phyloP scores from a whole-genome alignment of 2,797 vertebrate genomes.

The Alectoris magna region DNA sequence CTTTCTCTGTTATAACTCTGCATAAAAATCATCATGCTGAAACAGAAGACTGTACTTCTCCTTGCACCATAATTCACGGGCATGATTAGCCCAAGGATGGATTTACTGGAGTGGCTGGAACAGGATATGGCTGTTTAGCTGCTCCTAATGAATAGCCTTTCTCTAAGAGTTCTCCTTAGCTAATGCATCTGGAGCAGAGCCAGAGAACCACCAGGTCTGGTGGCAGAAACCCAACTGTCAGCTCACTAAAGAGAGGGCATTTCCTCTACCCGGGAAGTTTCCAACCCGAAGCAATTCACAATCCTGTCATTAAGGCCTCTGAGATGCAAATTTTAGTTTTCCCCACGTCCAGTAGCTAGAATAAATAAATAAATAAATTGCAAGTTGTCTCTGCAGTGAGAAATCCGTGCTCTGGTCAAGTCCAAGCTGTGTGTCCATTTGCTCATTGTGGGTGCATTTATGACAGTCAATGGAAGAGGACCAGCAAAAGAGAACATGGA shows the following conservation, averaged over 20 bases:
- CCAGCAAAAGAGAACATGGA: background rate
- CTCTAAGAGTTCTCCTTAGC: slow-evolving; percentile 1
- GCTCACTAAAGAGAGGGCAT: background rate
- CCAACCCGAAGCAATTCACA: background rate
- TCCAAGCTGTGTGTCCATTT: background rate
- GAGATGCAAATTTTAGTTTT: background rate
- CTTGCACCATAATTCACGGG: background rate
- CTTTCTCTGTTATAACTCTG: background rate
- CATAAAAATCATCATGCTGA: background rate
- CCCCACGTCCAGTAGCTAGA: background rate
- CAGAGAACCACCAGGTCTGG: slow-evolving; percentile 13
- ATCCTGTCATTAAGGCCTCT: background rate
- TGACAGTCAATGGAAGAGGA: background rate
- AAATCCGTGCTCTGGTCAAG: background rate
- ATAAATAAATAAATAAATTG: background rate
- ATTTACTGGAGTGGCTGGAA: slow-evolving; percentile 34
- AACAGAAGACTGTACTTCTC: background rate
- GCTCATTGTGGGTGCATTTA: background rate
- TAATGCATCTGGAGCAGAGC: slow-evolving; percentile 24
- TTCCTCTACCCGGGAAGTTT: background rate
- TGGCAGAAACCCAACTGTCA: slow-evolving; percentile 27
- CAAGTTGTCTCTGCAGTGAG: background rate
- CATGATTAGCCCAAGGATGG: background rate
- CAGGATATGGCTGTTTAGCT: slow-evolving; percentile 34
- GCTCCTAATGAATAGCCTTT: slow-evolving; percentile 48